Percentiles rank a stretch among this genome's conserved stretches.
Evolutionary conservation across 2,113 vertebrate genomes (phyloP).

Genomic region (Ornithorhynchus anatinus): DNA sequence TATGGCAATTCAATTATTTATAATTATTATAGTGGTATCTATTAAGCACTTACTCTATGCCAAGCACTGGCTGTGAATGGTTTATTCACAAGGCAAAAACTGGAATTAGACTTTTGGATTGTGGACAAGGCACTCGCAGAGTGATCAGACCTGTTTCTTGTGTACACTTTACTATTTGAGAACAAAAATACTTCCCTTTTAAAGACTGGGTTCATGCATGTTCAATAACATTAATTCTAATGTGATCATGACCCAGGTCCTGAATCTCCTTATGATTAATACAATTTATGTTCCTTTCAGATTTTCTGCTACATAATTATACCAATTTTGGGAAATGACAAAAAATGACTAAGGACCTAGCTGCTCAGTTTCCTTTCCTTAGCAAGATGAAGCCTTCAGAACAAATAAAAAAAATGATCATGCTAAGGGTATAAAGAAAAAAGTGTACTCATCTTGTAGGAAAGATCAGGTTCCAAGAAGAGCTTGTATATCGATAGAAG

Average conservation of each 20-base stretch:
- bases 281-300: slow-evolving; percentile 24
- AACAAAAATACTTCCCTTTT: slow-evolving; percentile 65
- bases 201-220: slow-evolving; percentile 57
- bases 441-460: no score
- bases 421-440: no score
- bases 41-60: no score
- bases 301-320: slow-evolving; percentile 35
- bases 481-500: no score
- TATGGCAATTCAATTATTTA: no score
- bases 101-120: slow-evolving; percentile 67
- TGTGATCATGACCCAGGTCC: slow-evolving; percentile 62
- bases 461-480: no score
- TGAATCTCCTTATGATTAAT: slow-evolving; percentile 42
- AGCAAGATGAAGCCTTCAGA: background rate
- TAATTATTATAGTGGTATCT: no score
- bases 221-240: slow-evolving; percentile 48
- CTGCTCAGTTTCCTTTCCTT: background rate
- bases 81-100: slow-evolving; percentile 72
- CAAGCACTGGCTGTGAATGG: no score
- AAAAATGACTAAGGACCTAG: background rate
- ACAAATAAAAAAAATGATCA: no score
- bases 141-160: slow-evolving; percentile 64
- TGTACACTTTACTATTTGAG: slow-evolving; percentile 66
- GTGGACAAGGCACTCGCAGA: slow-evolving; percentile 72
- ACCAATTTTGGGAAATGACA: slow-evolving; percentile 28